phyloP scores from a whole-genome alignment of 2,797 vertebrate species.

The Podarcis lilfordi region DNA sequence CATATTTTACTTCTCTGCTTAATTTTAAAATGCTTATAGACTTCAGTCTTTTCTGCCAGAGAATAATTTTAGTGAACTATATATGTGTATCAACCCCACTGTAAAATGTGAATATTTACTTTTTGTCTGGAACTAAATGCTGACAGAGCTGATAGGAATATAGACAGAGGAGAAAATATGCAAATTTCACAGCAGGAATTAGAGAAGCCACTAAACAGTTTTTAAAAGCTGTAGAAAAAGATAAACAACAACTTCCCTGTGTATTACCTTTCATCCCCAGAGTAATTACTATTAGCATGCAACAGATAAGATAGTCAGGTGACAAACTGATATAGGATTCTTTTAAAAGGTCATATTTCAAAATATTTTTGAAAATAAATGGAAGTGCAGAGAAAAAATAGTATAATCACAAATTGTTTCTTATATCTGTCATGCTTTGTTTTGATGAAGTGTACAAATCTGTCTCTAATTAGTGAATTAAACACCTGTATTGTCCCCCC shows the following conservation, averaged over 20 bases:
- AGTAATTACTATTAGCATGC: neutral
- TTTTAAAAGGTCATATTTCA: neutral
- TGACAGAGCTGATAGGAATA: slow-evolving; percentile 21
- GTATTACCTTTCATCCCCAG: slow-evolving; percentile 16
- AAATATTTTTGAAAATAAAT: neutral
- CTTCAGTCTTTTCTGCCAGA: slow-evolving; percentile 10
- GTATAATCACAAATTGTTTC: neutral
- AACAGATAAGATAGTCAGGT: neutral
- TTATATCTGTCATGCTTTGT: neutral
- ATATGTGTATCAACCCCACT: slow-evolving; percentile 12
- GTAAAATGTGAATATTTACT: neutral
- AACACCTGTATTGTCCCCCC: neutral
- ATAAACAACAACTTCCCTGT: neutral
- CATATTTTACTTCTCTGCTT: neutral
- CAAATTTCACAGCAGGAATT: slow-evolving; percentile 34
- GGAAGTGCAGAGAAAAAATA: neutral
- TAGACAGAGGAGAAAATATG: slow-evolving; percentile 19
- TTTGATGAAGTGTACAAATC: neutral
- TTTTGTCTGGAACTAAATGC: slow-evolving; percentile 33
- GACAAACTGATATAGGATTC: neutral
- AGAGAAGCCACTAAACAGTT: slow-evolving; percentile 1
- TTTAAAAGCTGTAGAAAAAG: slow-evolving; percentile 18
- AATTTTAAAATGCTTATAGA: neutral
- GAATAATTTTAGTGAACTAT: slow-evolving; percentile 2
- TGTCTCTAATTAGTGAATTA: neutral